Base-by-base conservation (phyloP, 1,140 invertebrate genomes). In the Cataglyphis hispanica region DNA sequence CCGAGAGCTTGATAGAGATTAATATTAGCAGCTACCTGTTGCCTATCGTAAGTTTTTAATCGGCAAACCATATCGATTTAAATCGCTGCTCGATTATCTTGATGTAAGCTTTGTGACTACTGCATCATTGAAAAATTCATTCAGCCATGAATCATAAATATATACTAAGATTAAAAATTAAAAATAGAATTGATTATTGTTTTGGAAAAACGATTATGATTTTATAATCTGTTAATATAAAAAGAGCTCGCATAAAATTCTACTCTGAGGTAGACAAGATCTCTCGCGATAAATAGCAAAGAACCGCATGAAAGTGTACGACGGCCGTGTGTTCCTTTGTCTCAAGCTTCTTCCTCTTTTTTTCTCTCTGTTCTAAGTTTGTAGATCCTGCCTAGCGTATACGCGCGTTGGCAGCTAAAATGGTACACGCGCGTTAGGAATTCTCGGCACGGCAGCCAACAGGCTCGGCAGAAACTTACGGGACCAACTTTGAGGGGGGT, bases 401-500 rank as follows among this genome's bases (percentile, higher is more conserved):
- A 66, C 74, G 56, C 72, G 34, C 40, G 40, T 53, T 72, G 46
- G 27, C 66, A 85, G 86, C 89, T 86, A 92, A 87, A 92, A 89
- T 80, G 58, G 86, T 78, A 90, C 77, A 85, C 87, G 83, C 87
- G 83, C 89, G 91, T 93, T 92, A 91, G 92, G 91, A 92, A 93
- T 93, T 93, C 91, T 91, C 88, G 86, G 90, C 90, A 92, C 91
- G 88, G 87, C 84, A 89, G 84, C 85, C 89, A 91, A 86, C 83
- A 89, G 90, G 77, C 89, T 70, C 83, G 56, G 67, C 60, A 84
- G 87, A 92, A 92, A 92, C 91, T 92, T 92, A 92, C 90, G 89
- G 85, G 86, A 50, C 84, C 81, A 91, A 92, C 84, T 93, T 92
- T 90, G 78, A 90, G 85, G 87, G 78, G 89, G 92, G 93, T 95